These are phyloP conservation scores for Crypturellus tataupa DNA, from an alignment of 2,797 vertebrate genomes.

Conservation along the genomic window DNA sequence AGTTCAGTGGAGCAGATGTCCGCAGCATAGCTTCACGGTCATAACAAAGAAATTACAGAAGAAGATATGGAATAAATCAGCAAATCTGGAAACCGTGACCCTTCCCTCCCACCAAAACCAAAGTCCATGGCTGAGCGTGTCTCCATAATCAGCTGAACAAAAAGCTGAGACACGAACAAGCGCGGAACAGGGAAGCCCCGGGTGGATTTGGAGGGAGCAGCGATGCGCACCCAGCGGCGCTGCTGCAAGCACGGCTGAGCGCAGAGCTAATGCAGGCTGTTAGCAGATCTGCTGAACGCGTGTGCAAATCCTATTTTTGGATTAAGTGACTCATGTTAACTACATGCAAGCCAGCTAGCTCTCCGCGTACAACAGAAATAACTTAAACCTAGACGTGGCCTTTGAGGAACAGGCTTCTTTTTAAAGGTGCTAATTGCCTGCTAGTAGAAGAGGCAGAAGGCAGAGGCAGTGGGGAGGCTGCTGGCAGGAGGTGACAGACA, in stretches of 20 bases:
- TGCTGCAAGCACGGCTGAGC: background rate
- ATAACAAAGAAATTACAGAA: background rate
- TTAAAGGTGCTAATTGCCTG: background rate
- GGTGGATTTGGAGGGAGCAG: background rate
- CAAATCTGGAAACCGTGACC: background rate
- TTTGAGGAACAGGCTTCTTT: background rate
- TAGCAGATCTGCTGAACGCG: conserved; percentile 35
- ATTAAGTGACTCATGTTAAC: conserved; percentile 58
- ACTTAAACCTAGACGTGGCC: background rate
- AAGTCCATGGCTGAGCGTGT: background rate
- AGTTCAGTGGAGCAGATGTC: background rate
- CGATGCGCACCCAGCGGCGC: background rate
- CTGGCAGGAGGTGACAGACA: background rate
- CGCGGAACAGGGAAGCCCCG: conserved; percentile 10
- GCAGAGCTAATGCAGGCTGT: conserved; percentile 33
- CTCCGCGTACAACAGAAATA: background rate
- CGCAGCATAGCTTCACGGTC: background rate
- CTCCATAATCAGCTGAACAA: conserved; percentile 30
- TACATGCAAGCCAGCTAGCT: conserved; percentile 9
- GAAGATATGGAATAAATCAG: background rate
- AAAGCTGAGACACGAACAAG: background rate
- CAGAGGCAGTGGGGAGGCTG: background rate
- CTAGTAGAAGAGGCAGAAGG: background rate
- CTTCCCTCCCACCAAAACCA: background rate
- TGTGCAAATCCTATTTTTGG: conserved; percentile 64